These are phyloP conservation scores for Drosophila nr. perissopoda DNA, from an alignment of 2,888 invertebrate genomes.

Conservation along the genomic window DNA sequence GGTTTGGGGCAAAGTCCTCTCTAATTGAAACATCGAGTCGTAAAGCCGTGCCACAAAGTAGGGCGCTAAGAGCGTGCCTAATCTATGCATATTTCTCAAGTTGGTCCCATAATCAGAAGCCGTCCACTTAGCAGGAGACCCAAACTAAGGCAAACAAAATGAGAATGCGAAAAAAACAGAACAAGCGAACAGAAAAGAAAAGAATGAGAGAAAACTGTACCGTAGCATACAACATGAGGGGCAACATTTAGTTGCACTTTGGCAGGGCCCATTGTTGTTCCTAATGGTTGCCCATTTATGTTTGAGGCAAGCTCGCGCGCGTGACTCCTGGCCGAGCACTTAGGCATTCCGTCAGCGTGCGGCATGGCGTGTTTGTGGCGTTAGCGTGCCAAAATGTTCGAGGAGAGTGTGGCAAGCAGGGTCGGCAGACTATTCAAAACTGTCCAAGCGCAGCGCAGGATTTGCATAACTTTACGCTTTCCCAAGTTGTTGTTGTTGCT, in stretches of 20 bases:
- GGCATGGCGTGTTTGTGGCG: constrained; percentile 59
- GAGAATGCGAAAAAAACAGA: background rate
- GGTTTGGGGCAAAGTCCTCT: background rate
- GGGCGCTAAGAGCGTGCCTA: constrained; percentile 77
- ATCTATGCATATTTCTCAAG: constrained; percentile 72
- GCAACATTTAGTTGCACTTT: constrained; percentile 74
- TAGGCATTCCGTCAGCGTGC: constrained; percentile 73
- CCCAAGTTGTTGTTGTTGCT: constrained; percentile 38
- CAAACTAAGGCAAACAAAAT: constrained; percentile 9
- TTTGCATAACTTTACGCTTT: constrained; percentile 66
- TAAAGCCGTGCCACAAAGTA: constrained; percentile 51
- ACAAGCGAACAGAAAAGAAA: constrained; percentile 1
- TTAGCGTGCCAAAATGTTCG: constrained; percentile 60
- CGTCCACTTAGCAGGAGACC: constrained; percentile 38
- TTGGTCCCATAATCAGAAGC: constrained; percentile 56
- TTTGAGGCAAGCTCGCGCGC: constrained; percentile 28
- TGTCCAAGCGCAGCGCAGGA: constrained; percentile 68
- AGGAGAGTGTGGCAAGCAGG: background rate
- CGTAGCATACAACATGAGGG: constrained; percentile 54
- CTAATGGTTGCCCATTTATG: constrained; percentile 54
- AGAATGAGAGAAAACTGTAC: constrained; percentile 27
- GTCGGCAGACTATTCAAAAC: constrained; percentile 48
- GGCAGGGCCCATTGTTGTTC: constrained; percentile 47
- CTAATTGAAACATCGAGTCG: constrained; percentile 68
- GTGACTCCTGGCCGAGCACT: constrained; percentile 55